Evolutionary conservation across 2,797 vertebrate genomes (phyloP), one percentile per base, ranked within the genome.

Genomic region (Arrhamphus sclerolepis): DNA sequence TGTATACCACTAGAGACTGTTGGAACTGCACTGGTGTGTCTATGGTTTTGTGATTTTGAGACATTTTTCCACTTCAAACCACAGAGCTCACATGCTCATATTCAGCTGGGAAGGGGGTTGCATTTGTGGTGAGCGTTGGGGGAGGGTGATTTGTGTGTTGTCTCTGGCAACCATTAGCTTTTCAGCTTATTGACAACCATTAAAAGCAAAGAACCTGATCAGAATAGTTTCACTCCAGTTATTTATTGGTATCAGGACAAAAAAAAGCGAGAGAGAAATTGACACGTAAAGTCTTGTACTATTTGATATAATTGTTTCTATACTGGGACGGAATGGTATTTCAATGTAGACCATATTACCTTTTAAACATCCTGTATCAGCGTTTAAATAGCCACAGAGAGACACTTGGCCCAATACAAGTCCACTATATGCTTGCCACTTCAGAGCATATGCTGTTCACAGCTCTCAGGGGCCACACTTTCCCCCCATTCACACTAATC

Each of bases 321-420:
- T 63, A 53, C 14, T 34, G 24, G 22, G 21, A 5, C 21, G 50
- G 20, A 70, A 44, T 28, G 38, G 22, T 4, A 0, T 46, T 58
- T 26, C 2, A 42, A 72, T 43, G 41, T 40, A 6, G 3, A 29
- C 21, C 22, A 46, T 57, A 39, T 57, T 48, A 49, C 18, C 4
- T 26, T 21, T 59, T 57, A 59, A 71, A 75, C 48, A 49, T 55
- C 53, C 46, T 53, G 52, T 31, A 9, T 44, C 58, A 14, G 24
- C 48, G 73, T 83, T 87, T 70, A 80, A 24, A 46, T 63, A 84
- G 42, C 80, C 66, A 18, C 42, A 55, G 56, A 65, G 72, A 63
- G 55, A 42, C 2, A 2, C 38, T 56, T 53, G 63, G 59, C 29
- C 18, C 56, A 51, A 28, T 62, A 66, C 43, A 31, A 60, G 59